Base-by-base conservation (phyloP, 2,113 vertebrate genomes). In the Tragelaphus strepsiceros region DNA sequence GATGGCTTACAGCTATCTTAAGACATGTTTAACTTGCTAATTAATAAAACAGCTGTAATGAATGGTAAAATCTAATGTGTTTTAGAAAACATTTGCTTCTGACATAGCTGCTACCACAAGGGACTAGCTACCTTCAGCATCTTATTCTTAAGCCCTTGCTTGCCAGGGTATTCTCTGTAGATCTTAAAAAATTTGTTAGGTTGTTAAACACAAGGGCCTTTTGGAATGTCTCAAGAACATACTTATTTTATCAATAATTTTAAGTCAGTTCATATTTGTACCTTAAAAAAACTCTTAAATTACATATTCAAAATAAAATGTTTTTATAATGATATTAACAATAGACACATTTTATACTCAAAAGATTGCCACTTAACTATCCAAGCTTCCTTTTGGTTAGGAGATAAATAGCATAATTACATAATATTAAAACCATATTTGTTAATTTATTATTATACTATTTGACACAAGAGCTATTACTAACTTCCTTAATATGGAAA, bases 221-320 rank as follows among this genome's bases (percentile, higher is more conserved):
- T 80, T 80, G n/a, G 12, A 92, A 89, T 87, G 77, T 93, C n/a
- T 85, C 21, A 92, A 86, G 39, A 94, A 92, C 85, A 77, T 2
- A 92, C 81, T 95, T 96, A 82, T 91, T 54, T 96, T 51, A 94
- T 26, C 46, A 93, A 95, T 86, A 97, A 97, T 64, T 92, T 95
- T 90, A 90, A 59, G 43, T 92, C 35, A 90, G 93, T 82, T 96
- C 26, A 84, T 82, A 5, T 90, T 94, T 74, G 83, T 83, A 56
- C 3, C 61, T 96, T 89, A 74, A 74, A 92, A 96, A 84, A 74
- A 53, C 39, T 81, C 43, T 78, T 39, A 82, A 64, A 17, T 64
- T 91, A 93, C 53, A 93, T 17, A 92, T 26, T 92, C 94, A 95
- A 87, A 86, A 13, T 64, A 74, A 94, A 86, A 90, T 88, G 80